phyloP scores from a whole-genome alignment of 2,888 invertebrate genomes.

The Plemyria rubiginata region DNA sequence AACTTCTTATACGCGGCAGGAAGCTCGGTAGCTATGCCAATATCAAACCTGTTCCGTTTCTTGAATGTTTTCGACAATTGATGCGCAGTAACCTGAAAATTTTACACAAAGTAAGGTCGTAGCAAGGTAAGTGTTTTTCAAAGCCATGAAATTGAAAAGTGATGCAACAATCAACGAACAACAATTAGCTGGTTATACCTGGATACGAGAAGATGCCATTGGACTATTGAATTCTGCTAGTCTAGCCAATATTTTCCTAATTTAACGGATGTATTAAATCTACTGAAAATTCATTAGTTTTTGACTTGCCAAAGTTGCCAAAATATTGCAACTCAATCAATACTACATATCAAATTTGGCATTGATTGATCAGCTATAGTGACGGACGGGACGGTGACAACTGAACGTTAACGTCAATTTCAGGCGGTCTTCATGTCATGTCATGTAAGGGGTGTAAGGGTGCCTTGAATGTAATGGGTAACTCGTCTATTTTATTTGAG shows the following conservation, averaged over 20 bases:
- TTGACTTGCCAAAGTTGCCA: conserved; percentile 19
- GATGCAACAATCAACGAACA: conserved; percentile 41
- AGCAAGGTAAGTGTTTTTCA: conserved; percentile 40
- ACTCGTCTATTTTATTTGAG: no score
- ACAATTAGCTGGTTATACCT: conserved; percentile 49
- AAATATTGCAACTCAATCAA: conserved; percentile 1
- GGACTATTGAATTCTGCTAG: conserved; percentile 48
- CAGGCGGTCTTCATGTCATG: no score
- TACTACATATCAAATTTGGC: conserved; percentile 5
- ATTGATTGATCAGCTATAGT: not conserved
- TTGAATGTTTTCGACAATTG: conserved; percentile 80
- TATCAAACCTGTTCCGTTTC: conserved; percentile 84
- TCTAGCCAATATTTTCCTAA: conserved; percentile 46
- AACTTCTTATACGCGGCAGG: conserved; percentile 94
- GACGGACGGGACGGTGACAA: conserved; percentile 5
- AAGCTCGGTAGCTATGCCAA: conserved; percentile 87
- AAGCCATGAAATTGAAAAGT: conserved; percentile 16
- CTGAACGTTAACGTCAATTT: no score
- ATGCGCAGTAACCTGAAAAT: conserved; percentile 75
- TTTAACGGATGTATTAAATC: conserved; percentile 21
- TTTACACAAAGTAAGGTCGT: conserved; percentile 51
- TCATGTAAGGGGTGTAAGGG: no score
- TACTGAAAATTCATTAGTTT: conserved; percentile 25
- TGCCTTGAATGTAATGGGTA: no score
- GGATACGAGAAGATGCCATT: conserved; percentile 76